Evolutionary conservation across 2,113 vertebrate species (phyloP).

Genomic region (Anguilla japonica): DNA sequence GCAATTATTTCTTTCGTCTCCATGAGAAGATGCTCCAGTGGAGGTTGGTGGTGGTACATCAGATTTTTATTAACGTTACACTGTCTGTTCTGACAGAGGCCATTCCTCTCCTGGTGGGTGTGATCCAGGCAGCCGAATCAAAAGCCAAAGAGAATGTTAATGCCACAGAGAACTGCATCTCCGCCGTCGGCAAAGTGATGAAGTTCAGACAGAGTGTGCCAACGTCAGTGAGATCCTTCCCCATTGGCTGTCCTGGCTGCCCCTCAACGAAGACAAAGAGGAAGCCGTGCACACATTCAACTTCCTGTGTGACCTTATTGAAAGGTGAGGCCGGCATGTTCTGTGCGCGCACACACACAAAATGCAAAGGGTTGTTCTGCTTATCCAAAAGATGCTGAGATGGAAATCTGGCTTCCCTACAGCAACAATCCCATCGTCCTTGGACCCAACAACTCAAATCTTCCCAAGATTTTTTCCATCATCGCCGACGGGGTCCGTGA

Average conservation of each 20-base stretch:
- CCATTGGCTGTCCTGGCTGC: constrained; percentile 97
- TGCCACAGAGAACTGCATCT: constrained; percentile 98
- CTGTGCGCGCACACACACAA: background rate
- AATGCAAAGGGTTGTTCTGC: background rate
- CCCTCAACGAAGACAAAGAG: constrained; percentile 96
- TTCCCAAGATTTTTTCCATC: constrained; percentile 93
- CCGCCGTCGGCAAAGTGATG: constrained; percentile 95
- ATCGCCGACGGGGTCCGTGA: constrained; percentile 90
- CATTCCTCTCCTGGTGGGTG: constrained; percentile 86
- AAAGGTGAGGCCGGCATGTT: constrained; percentile 74
- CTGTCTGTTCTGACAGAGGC: constrained; percentile 75
- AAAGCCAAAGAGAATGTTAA: constrained; percentile 95
- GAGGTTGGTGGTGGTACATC: too few species aligned
- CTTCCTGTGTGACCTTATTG: constrained; percentile 95
- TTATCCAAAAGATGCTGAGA: background rate
- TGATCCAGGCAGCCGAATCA: constrained; percentile 89
- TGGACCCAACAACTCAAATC: constrained; percentile 92
- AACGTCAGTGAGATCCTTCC: constrained; percentile 90
- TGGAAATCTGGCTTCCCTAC: background rate
- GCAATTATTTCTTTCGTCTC: too few species aligned
- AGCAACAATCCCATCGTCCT: constrained; percentile 97
- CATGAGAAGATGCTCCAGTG: too few species aligned
- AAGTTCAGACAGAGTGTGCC: constrained; percentile 89
- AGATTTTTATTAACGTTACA: background rate
- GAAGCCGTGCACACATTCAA: constrained; percentile 94